These are phyloP conservation scores for human (Homo sapiens) DNA, from an alignment of 2,113 vertebrate genomes.

Conservation along the genomic window DNA sequence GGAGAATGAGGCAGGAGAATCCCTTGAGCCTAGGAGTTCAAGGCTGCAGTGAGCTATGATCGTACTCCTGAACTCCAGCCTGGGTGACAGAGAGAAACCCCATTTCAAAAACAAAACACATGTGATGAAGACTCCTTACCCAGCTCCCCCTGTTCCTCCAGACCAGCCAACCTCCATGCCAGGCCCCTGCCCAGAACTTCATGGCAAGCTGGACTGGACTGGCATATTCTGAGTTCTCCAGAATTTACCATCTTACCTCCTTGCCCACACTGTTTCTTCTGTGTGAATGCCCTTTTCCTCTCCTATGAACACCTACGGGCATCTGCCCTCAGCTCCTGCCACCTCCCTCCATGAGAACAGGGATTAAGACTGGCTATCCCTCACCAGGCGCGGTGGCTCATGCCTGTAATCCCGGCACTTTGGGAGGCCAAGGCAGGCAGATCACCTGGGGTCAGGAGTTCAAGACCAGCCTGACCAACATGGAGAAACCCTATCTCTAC, in stretches of 20 bases:
- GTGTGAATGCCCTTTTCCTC: neutral
- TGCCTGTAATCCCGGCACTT: too few relatives aligned
- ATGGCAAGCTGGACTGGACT: neutral
- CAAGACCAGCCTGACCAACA: too few relatives aligned
- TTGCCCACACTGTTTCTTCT: neutral
- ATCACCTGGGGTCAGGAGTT: too few relatives aligned
- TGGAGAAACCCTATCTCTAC: too few relatives aligned
- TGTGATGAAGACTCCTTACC: neutral
- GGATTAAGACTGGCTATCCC: neutral
- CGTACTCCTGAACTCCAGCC: too few relatives aligned
- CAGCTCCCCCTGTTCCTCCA: neutral
- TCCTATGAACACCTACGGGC: neutral
- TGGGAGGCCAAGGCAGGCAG: too few relatives aligned
- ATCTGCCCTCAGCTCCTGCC: neutral
- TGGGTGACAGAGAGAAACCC: too few relatives aligned
- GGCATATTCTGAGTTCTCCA: neutral
- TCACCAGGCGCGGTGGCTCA: neutral
- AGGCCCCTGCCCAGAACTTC: neutral
- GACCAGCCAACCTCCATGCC: neutral
- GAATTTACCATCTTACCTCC: neutral
- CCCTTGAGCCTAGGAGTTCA: too few relatives aligned
- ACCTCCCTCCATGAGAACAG: neutral
- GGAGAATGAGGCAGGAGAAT: too few relatives aligned
- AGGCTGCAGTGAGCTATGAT: too few relatives aligned
- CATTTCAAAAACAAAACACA: too few relatives aligned